Conservation (phyloP, 2,888 invertebrate species). For the Bedellia somnulentella region DNA sequence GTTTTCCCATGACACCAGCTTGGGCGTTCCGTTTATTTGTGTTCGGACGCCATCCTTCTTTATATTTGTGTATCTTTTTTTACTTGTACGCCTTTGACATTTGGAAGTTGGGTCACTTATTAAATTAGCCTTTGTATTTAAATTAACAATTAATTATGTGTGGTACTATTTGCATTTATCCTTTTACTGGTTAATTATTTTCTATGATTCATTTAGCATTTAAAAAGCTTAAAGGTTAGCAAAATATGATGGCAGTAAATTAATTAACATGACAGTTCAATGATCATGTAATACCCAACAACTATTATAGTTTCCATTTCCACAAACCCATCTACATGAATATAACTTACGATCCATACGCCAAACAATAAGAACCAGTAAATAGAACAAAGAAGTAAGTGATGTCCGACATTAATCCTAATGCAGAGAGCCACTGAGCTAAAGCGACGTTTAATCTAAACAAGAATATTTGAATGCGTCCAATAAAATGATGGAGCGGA, state of each 20-base stretch:
- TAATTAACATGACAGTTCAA: too few relatives aligned
- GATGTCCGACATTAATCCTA: conserved; percentile 57
- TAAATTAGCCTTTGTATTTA: conserved; percentile 61
- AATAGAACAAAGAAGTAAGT: conserved; percentile 28
- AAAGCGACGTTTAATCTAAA: conserved; percentile 56
- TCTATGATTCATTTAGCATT: too few relatives aligned
- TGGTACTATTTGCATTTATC: too few relatives aligned
- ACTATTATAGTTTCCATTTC: too few relatives aligned
- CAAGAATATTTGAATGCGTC: conserved; percentile 55
- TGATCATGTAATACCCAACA: too few relatives aligned
- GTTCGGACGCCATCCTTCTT: conserved; percentile 41
- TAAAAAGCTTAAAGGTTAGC: too few relatives aligned
- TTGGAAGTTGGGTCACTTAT: conserved; percentile 50
- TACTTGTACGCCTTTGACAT: conserved; percentile 51
- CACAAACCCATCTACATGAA: too few relatives aligned
- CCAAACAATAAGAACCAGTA: too few relatives aligned
- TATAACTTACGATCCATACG: too few relatives aligned
- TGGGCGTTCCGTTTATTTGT: conserved; percentile 31
- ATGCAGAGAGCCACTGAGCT: conserved; percentile 34
- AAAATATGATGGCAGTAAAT: too few relatives aligned
- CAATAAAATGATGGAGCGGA: conserved; percentile 34
- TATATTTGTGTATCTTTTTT: conserved; percentile 40
- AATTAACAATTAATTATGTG: conserved; percentile 52
- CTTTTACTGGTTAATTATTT: too few relatives aligned
- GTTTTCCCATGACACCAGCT: conserved; percentile 50